Percentiles rank a stretch among this genome's conserved stretches.
These are phyloP conservation scores for Pogoniulus pusillus DNA, from an alignment of 2,797 vertebrate species.

Conservation along the genomic window DNA sequence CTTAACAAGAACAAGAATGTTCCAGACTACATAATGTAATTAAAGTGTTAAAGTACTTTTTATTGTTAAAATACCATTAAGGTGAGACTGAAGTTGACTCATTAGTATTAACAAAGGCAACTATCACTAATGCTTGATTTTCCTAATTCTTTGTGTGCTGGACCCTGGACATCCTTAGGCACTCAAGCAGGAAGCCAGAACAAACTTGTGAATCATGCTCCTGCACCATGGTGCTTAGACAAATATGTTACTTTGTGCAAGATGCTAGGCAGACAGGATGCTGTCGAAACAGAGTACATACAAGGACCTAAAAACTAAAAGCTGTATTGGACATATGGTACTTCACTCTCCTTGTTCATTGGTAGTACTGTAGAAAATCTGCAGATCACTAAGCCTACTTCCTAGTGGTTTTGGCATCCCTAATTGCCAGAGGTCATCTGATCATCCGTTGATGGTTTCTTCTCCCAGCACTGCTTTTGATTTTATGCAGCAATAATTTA, in stretches of 20 bases:
- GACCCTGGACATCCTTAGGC: neutral
- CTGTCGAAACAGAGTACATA: neutral
- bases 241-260: neutral
- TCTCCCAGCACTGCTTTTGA: neutral
- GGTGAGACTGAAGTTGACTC: neutral
- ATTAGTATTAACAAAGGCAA: neutral
- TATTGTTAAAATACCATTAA: neutral
- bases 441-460: neutral
- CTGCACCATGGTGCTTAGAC: neutral
- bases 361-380: neutral
- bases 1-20: constrained; percentile 22
- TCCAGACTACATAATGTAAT: neutral
- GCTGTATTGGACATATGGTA: neutral
- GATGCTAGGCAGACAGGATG: neutral
- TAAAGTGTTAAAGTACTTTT: neutral
- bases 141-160: neutral
- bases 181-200: neutral
- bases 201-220: neutral
- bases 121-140: neutral
- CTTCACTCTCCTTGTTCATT: neutral
- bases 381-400: neutral
- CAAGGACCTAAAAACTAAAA: neutral
- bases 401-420: neutral
- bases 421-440: neutral
- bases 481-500: neutral